Evolutionary conservation across 2,113 vertebrate genomes (phyloP).

Genomic region (Mobula birostris): DNA sequence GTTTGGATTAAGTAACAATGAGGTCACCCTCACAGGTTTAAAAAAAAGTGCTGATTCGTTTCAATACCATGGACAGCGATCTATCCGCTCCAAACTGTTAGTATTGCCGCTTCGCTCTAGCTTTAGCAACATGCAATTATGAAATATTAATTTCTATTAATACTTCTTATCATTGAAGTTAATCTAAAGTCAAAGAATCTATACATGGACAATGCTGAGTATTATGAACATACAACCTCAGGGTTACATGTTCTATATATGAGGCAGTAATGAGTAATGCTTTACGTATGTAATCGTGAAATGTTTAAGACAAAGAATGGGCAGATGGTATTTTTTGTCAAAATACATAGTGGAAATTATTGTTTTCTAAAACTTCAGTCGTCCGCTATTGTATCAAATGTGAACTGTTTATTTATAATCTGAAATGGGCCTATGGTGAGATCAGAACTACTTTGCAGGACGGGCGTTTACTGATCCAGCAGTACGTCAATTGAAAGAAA

Average conservation of each 20-base stretch:
- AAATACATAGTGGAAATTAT: neutral
- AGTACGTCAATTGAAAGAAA: neutral
- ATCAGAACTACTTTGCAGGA: neutral
- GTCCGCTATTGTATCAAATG: neutral
- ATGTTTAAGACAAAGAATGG: neutral
- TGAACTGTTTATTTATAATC: neutral
- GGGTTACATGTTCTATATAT: neutral
- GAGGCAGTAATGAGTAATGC: neutral
- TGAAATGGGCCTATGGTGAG: neutral
- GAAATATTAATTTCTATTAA: neutral
- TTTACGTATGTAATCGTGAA: too few relatives aligned
- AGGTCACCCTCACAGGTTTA: constrained; percentile 29
- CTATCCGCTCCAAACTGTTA: neutral
- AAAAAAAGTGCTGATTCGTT: constrained; percentile 32
- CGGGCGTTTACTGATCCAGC: neutral
- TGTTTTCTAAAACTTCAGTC: neutral
- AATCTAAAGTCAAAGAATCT: neutral
- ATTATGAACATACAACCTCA: too few relatives aligned
- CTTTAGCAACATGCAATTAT: neutral
- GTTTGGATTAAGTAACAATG: constrained; percentile 17
- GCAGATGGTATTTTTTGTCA: neutral
- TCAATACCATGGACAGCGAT: constrained; percentile 67
- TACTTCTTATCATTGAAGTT: neutral
- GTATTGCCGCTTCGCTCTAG: neutral
- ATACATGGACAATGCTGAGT: neutral